phyloP scores from a whole-genome alignment of 2,113 vertebrate species.

The Isichthys henryi region DNA sequence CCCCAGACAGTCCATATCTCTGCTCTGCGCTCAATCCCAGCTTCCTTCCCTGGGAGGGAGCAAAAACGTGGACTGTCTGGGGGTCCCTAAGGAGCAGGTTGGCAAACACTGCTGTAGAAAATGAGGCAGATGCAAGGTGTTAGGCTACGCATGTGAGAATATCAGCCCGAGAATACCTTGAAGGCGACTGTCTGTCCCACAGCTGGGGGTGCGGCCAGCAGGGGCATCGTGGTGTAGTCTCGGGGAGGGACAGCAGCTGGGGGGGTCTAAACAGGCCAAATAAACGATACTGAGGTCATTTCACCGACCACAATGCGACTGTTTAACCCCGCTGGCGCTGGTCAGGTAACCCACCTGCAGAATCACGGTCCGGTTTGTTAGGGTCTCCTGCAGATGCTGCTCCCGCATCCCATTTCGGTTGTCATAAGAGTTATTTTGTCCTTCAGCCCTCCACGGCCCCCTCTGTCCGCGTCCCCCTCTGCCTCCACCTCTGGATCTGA shows the following conservation, averaged over 20 bases:
- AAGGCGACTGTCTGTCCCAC: slow-evolving; percentile 86
- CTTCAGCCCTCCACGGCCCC: slow-evolving; percentile 41
- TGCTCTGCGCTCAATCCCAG: too few relatives aligned
- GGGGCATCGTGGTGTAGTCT: slow-evolving; percentile 76
- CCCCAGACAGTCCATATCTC: too few relatives aligned
- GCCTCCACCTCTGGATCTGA: too few relatives aligned
- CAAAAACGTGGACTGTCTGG: background rate
- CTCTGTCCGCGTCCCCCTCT: slow-evolving; percentile 48
- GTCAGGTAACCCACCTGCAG: slow-evolving; percentile 61
- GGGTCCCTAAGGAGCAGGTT: background rate
- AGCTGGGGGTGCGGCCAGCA: slow-evolving; percentile 81
- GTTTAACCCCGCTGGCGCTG: background rate
- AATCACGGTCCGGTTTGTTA: slow-evolving; percentile 61
- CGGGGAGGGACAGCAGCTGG: slow-evolving; percentile 42
- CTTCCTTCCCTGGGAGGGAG: background rate
- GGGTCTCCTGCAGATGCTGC: slow-evolving; percentile 56
- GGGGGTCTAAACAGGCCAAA: slow-evolving; percentile 61
- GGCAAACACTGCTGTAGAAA: background rate
- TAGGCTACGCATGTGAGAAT: background rate
- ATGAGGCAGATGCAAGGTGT: background rate
- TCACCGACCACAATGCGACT: background rate
- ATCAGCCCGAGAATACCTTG: slow-evolving; percentile 65
- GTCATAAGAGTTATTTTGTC: slow-evolving; percentile 40
- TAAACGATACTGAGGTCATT: background rate
- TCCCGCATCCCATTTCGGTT: slow-evolving; percentile 38